Conservation (phyloP, 2,888 invertebrate genomes). For the Calameuta filiformis region DNA sequence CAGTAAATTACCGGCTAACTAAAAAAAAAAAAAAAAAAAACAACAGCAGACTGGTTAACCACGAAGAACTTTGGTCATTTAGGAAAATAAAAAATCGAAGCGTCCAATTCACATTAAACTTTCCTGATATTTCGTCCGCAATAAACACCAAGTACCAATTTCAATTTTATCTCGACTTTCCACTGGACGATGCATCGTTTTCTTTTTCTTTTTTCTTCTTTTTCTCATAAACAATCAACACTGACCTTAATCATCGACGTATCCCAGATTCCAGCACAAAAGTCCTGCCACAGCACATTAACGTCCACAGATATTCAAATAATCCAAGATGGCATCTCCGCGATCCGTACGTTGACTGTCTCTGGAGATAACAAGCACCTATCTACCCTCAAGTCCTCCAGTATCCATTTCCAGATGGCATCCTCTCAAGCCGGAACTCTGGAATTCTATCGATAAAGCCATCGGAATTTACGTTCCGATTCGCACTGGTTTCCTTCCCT, state of each 20-base stretch:
- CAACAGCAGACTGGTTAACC: neutral
- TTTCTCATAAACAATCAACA: neutral
- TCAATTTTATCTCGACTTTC: neutral
- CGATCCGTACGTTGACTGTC: neutral
- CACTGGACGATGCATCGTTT: neutral
- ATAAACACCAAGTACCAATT: neutral
- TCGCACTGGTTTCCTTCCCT: slow-evolving; percentile 24
- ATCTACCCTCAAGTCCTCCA: neutral
- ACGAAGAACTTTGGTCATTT: neutral
- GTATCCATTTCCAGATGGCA: neutral
- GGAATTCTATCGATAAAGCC: slow-evolving; percentile 13
- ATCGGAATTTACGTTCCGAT: slow-evolving; percentile 19
- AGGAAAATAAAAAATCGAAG: neutral
- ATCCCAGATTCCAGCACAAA: neutral
- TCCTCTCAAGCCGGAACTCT: neutral
- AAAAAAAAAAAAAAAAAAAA: neutral
- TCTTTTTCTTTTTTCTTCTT: neutral
- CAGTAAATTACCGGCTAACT: neutral
- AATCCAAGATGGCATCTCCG: neutral
- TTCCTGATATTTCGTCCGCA: neutral
- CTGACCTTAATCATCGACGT: neutral
- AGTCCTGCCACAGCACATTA: neutral
- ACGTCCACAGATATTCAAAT: neutral
- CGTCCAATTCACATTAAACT: neutral
- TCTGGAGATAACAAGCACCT: neutral